A percentile compares a stretch with the other conserved stretches of the same genome.
Evolutionary conservation across 92 coral and sea anemone species (phyloP).

Genomic region (Palythoa heliodiscus): DNA sequence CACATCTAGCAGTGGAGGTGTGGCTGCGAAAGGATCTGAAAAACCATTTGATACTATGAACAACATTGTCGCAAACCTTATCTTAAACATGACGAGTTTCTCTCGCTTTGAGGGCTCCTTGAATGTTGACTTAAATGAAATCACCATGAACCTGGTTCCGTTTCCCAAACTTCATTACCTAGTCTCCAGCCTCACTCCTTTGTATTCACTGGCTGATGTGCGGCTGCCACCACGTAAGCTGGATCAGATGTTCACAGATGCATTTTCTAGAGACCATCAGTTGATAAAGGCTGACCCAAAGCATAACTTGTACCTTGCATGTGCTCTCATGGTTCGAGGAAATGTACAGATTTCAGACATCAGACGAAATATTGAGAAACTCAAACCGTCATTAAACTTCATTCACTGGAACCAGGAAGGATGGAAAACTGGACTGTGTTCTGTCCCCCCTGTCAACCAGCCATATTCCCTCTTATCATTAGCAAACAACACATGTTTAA

Average conservation of each 20-base stretch:
- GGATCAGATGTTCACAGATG: conserved; percentile 96
- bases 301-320: conserved; percentile 90
- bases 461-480: conserved; percentile 92
- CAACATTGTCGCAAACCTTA: conserved; percentile 95
- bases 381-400: conserved; percentile 85
- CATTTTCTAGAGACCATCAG: conserved; percentile 94
- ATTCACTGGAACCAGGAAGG: conserved; percentile 99
- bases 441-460: conserved; percentile 94
- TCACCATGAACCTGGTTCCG: conserved; percentile 97
- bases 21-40: conserved; percentile 66
- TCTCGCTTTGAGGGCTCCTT: conserved; percentile 98
- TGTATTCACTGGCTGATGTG: conserved; percentile 87
- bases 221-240: conserved; percentile 87
- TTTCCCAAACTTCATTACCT: conserved; percentile 96
- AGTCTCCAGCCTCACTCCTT: conserved; percentile 94
- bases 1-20: conserved; percentile 93
- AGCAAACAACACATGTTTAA: conserved; percentile 95
- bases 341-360: conserved; percentile 95
- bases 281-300: conserved; percentile 96
- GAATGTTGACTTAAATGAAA: conserved; percentile 97
- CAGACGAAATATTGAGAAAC: conserved; percentile 90
- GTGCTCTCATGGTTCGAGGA: conserved; percentile 95
- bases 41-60: conserved; percentile 99
- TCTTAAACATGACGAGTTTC: conserved; percentile 96
- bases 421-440: conserved; percentile 97